A percentile compares a stretch with the other conserved stretches of the same genome.
Evolutionary conservation across 2,797 vertebrate genomes (phyloP).

Genomic region (Aselliscus stoliczkanus): DNA sequence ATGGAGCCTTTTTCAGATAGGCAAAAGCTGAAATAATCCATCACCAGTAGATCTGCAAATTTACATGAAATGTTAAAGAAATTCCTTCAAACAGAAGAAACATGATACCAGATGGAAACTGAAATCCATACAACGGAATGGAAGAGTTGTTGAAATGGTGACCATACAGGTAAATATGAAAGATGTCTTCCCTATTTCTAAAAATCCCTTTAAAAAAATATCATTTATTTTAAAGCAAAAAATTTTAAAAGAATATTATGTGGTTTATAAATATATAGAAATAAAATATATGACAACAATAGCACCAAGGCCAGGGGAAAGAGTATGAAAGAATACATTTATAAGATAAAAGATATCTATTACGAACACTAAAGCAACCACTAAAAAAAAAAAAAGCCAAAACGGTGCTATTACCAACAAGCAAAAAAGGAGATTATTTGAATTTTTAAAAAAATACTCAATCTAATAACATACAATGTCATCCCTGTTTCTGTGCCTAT

Average conservation of each 20-base stretch:
- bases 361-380: background rate
- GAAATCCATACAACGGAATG: background rate
- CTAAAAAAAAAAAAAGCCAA: background rate
- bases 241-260: background rate
- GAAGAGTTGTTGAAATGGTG: background rate
- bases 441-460: background rate
- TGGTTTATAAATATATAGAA: background rate
- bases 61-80: background rate
- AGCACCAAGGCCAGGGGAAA: background rate
- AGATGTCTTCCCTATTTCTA: background rate
- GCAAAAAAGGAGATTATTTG: background rate
- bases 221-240: background rate
- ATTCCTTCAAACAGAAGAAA: background rate
- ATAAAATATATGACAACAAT: background rate
- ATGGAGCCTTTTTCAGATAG: background rate
- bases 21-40: background rate
- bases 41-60: background rate
- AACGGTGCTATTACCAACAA: background rate
- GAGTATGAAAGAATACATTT: background rate
- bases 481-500: background rate
- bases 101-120: background rate
- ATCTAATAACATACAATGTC: background rate
- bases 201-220: background rate
- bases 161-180: background rate
- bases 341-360: background rate